Conservation (phyloP, 2,888 invertebrate species). For the Xanthia icteritia region DNA sequence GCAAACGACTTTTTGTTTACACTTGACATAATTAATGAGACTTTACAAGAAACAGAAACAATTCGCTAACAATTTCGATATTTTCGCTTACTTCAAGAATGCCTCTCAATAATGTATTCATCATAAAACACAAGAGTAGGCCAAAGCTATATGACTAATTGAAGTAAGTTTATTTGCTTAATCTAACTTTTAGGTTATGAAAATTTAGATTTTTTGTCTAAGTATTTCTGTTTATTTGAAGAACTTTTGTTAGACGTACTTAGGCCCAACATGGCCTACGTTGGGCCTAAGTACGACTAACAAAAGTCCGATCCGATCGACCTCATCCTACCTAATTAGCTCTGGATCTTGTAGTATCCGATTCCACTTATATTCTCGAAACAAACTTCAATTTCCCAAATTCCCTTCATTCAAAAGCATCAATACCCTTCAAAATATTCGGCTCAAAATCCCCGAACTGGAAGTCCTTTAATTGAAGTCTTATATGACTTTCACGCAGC, state of each 20-base stretch:
- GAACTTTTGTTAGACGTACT: not conserved
- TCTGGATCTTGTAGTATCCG: not conserved
- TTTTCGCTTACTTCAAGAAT: constrained; percentile 37
- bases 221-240: not conserved
- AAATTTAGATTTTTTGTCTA: not conserved
- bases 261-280: not conserved
- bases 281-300: too few species aligned
- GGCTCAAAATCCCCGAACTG: not conserved
- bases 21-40: constrained; percentile 46
- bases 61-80: constrained; percentile 43
- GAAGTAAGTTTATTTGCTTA: constrained; percentile 12
- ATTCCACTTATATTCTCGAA: not conserved
- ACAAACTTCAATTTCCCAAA: not conserved
- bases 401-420: constrained; percentile 4
- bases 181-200: constrained; percentile 11
- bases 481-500: constrained; percentile 14
- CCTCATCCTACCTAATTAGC: not conserved
- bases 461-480: not conserved
- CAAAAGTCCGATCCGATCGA: too few species aligned
- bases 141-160: constrained; percentile 15
- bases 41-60: constrained; percentile 41
- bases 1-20: constrained; percentile 31
- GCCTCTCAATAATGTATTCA: constrained; percentile 34
- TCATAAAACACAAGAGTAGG: constrained; percentile 25
- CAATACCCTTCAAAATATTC: constrained; percentile 7